Base-by-base conservation (phyloP, 35 echinoderm and acorn worm species). In the Anneissia japonica region DNA sequence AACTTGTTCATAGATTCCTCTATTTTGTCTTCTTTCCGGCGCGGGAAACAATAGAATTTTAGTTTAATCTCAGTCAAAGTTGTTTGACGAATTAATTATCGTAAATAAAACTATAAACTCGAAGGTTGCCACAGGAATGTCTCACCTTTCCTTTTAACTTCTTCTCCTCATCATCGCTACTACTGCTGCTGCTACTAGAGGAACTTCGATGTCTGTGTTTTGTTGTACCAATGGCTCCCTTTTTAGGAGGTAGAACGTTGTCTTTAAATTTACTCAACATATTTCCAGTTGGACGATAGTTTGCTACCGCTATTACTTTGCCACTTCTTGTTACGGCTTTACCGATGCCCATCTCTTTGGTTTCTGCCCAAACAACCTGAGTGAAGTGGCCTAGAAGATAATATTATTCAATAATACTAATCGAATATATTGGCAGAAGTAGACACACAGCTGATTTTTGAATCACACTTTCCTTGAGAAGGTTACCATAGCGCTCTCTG, bases 321-420 rank as follows among this genome's bases (percentile, higher is more conserved):
- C 79, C 79, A 81, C 38, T 39, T 39, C 30, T 81, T 30, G 35
- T 37, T 16, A 38, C 40, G 3, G 79, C 79, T 14, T 38, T 38
- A 1, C 79, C 79, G n/a, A 81, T 7, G 79, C 79, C 79, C 35
- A 81, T 12, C n/a, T 37, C 37, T 39, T 81, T 81, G 17, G 79
- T 38, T 2, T 26, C 37, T 39, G 35, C 38, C 79, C 79, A 81
- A 26, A 81, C 37, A 6, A 81, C 79, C 37, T 81, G 79, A 39
- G 79, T 81, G 40, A 81, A 81, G 40, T 81, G 79, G 35, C 79
- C 79, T 81, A 39, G 4, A 81, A 81, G 31, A n/a, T n/a, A n/a
- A n/a, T n/a, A n/a, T n/a, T n/a, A n/a, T n/a, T n/a, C n/a, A n/a
- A 10, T 64, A 64, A 64, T 13, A 64, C 12, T 64, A 64, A 12